Base-by-base conservation (phyloP, 2,113 vertebrate genomes). In the Parus major region DNA sequence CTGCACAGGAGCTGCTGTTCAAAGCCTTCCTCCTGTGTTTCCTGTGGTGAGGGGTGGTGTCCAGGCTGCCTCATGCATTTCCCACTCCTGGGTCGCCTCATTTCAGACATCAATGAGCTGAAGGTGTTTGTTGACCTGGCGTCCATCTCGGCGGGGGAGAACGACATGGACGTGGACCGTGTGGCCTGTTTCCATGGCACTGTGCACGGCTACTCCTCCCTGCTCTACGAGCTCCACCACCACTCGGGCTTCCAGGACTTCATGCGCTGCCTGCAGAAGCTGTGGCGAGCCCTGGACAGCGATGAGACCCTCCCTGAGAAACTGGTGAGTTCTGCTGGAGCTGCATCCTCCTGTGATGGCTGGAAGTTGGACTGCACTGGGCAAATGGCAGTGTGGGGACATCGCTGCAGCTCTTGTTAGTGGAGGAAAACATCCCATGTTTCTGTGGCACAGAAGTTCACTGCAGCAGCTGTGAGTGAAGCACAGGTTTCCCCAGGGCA, bases 71-170 rank as follows among this genome's bases (percentile, higher is more conserved):
- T 76, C 47, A 1, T 19, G 17, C 18, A 5, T 60, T 59, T 12
- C 25, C 83, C 16, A 2, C 64, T 84, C 13, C 1, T 12, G 12
- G 9, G 23, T 70, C 71, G 2, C 49, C 56, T 92, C 93, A 1
- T 61, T 88, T 49, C 73, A 99, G 99, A 98, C 95, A 98, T 98
- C 50, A 99, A 98, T 17, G 99, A 99, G 93, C 95, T 99, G 94
- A 99, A 99, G 86, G 99, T 99, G 22, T 99, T 99, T 75, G 99
- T 99, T 63, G 99, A 99, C 96, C 87, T 99, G 98, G 99, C 99
- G 1, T 99, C 99, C 82, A 99, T 99, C 94, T 99, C 99, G 24
- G 99, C 99, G 12, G 99, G 99, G 75, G 99, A 99, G 97, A 99
- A 99, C 7, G 99, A 99, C 96, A 98, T 99, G 93, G 99, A 99